Conservation (phyloP, 2,888 invertebrate species). For the Dilophus febrilis region DNA sequence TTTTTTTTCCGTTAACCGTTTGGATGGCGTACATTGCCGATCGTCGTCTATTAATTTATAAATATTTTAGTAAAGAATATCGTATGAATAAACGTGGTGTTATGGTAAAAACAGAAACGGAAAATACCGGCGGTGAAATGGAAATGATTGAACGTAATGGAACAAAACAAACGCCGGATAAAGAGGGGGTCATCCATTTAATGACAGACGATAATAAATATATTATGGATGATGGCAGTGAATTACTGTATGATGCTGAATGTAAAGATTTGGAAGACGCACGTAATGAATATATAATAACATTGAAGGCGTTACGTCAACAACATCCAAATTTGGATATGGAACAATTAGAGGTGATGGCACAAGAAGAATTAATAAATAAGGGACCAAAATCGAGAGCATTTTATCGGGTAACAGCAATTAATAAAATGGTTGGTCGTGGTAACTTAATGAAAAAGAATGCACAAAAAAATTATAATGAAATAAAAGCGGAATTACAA, state of each 20-base stretch:
- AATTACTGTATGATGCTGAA: constrained; percentile 26
- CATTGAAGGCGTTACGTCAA: constrained; percentile 73
- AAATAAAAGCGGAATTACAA: constrained; percentile 54
- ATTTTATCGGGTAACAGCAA: constrained; percentile 91
- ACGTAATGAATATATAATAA: constrained; percentile 79
- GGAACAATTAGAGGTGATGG: constrained; percentile 84
- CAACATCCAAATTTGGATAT: constrained; percentile 84
- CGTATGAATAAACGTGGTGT: constrained; percentile 79
- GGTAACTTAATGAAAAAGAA: constrained; percentile 80
- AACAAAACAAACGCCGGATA: constrained; percentile 39
- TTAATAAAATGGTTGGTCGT: constrained; percentile 86
- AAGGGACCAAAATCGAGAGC: constrained; percentile 91
- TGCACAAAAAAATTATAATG: constrained; percentile 66
- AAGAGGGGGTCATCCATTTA: constrained; percentile 33
- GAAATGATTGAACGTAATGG: constrained; percentile 45
- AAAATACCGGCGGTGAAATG: constrained; percentile 48
- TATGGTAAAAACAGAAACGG: constrained; percentile 73
- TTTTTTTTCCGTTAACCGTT: constrained; percentile 94
- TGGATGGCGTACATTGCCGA: constrained; percentile 94
- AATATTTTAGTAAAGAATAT: constrained; percentile 76
- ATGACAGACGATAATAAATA: too few relatives aligned
- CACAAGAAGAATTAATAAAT: constrained; percentile 75
- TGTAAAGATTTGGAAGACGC: constrained; percentile 74
- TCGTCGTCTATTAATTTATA: constrained; percentile 65
- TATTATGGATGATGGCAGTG: constrained; percentile 29